Conservation (phyloP, 2,113 vertebrate genomes). For the Sus scrofa region T2T-Sscrofa CM000824.6:190986001-190986500, state of each 20-base stretch:
- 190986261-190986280: slow-evolving; percentile 24
- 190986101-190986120: not conserved
- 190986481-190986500: not conserved
- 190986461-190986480: slow-evolving; percentile 3
- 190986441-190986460: not conserved
- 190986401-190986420: not conserved
- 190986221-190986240: not conserved
- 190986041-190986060: not conserved
- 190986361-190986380: not conserved
- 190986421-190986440: not conserved
- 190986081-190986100: not conserved
- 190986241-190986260: not conserved
- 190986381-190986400: slow-evolving; percentile 33
- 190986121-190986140: not conserved
- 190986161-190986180: not conserved
- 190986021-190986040: not conserved
- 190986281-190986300: slow-evolving; percentile 4
- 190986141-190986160: not conserved
- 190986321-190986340: not conserved
- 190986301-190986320: not conserved
- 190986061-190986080: not conserved
- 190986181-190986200: slow-evolving; percentile 28
- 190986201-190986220: slow-evolving; percentile 14
- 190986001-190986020: not conserved
- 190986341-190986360: not conserved